Evolutionary conservation across 2,797 vertebrate genomes (phyloP), one percentile per base, ranked within the genome.

Genomic region (Hafferia zeledoni): DNA sequence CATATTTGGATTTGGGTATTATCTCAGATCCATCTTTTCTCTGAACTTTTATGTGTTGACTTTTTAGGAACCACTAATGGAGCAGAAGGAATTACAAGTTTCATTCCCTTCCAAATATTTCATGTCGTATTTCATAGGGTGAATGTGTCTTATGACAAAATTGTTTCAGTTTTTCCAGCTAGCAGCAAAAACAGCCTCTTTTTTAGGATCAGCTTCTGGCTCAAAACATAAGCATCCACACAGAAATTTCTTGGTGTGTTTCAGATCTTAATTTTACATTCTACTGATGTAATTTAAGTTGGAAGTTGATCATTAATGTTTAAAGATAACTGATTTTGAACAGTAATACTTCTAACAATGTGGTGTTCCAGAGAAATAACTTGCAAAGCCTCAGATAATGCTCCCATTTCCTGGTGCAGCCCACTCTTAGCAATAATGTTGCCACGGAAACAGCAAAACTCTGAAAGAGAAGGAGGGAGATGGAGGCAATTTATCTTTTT

Each of bases 381-480:
- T 94, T 97, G 90, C 89, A 93, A 90, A 96, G 92, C 83, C 49
- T 50, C 83, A 95, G 93, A 97, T 91, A 96, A 92, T 88, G 55
- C 8, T 82, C 83, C 80, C 76, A 94, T 98, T 97, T 96, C 92
- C 91, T 96, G 92, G 67, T 10, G 22, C 96, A 96, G 82, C 95
- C 96, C 96, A 97, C 94, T 93, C 96, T 95, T 97, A 97, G 97
- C 97, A 98, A 96, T 97, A 96, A 92, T 33, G 97, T 98, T 98
- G 94, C 97, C 96, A 97, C 33, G 96, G 98, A 97, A 98, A 98
- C 96, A 97, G 87, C 70, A 93, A 94, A 94, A 95, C 93, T 96
- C 44, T 95, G 94, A 94, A 90, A 83, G 93, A 92, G 70, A 91
- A 60, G 37, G 46, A 60, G 37, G 46, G 77, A 94, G 70, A 79